These are phyloP conservation scores for Notodonta dromedarius DNA, from an alignment of 2,888 invertebrate genomes.

Conservation along the genomic window DNA sequence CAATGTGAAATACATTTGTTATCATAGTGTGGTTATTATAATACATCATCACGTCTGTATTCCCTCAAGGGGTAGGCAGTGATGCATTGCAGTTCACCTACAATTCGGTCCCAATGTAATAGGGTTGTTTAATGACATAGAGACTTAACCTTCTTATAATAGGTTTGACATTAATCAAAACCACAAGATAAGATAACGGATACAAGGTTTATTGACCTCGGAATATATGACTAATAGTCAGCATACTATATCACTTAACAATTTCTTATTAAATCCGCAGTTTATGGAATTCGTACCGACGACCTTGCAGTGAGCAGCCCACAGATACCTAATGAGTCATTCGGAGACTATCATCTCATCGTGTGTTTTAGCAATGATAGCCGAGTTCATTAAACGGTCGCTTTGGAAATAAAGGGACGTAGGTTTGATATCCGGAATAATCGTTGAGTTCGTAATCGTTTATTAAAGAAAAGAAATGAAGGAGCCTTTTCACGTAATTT, in stretches of 20 bases:
- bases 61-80: too few relatives aligned
- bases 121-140: neutral
- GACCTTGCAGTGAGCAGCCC: neutral
- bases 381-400: neutral
- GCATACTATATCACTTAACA: constrained; percentile 2
- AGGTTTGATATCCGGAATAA: too few relatives aligned
- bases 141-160: neutral
- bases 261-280: neutral
- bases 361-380: neutral
- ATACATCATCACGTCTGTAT: too few relatives aligned
- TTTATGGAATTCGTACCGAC: neutral
- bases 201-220: neutral
- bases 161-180: neutral
- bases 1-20: too few relatives aligned
- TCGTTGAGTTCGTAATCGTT: too few relatives aligned
- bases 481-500: too few relatives aligned
- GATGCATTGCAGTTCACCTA: too few relatives aligned
- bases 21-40: too few relatives aligned
- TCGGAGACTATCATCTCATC: neutral
- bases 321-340: neutral
- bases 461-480: too few relatives aligned
- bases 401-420: too few relatives aligned
- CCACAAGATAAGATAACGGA: neutral
- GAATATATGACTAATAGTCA: constrained; percentile 1
- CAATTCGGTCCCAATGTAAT: too few relatives aligned